phyloP scores from a whole-genome alignment of 2,888 invertebrate genomes.

The Nemoura dubitans region DNA sequence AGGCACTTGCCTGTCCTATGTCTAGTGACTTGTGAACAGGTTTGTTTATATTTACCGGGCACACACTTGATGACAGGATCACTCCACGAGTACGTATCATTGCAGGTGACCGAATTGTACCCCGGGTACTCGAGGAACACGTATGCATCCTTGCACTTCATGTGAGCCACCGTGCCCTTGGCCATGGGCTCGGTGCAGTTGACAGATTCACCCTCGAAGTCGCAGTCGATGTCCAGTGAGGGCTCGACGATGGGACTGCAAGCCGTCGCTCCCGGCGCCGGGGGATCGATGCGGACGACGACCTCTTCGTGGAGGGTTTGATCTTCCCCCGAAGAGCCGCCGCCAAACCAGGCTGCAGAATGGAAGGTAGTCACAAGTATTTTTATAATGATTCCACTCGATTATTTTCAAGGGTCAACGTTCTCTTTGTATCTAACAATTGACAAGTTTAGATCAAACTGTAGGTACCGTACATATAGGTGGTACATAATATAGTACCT shows the following conservation, averaged over 20 bases:
- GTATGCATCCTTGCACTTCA: slow-evolving; percentile 8
- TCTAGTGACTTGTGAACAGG: too few relatives aligned
- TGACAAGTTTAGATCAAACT: too few relatives aligned
- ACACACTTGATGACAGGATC: slow-evolving; percentile 14
- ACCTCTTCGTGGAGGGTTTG: background rate
- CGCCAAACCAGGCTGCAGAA: background rate
- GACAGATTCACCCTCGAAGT: background rate
- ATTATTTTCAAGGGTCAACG: too few relatives aligned
- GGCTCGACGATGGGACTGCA: background rate
- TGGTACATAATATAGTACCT: too few relatives aligned
- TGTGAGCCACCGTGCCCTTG: slow-evolving; percentile 12
- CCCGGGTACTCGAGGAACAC: background rate
- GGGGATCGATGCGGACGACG: background rate
- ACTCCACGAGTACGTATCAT: background rate
- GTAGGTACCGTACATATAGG: too few relatives aligned
- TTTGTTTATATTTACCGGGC: background rate
- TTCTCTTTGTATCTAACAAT: too few relatives aligned
- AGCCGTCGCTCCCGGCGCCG: background rate
- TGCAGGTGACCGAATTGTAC: slow-evolving; percentile 1
- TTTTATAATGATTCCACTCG: too few relatives aligned
- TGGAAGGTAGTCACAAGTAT: too few relatives aligned
- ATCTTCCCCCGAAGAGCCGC: background rate
- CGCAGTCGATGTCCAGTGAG: slow-evolving; percentile 19
- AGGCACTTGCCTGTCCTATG: too few relatives aligned
- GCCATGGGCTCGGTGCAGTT: slow-evolving; percentile 16